Evolutionary conservation across 2,113 vertebrate species (phyloP).

Genomic region (Tachysurus vachellii): DNA sequence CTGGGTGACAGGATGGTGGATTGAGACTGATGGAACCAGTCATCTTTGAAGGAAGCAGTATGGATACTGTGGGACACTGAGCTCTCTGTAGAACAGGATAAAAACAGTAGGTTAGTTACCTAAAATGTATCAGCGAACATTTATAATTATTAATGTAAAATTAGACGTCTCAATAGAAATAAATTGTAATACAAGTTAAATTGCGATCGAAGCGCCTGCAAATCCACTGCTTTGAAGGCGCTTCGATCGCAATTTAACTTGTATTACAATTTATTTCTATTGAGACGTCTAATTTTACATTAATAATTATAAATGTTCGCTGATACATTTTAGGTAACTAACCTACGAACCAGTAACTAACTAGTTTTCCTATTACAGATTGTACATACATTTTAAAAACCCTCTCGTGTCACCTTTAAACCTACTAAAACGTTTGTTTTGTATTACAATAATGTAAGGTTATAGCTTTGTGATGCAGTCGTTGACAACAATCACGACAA

Average conservation of each 20-base stretch:
- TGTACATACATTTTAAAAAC: neutral
- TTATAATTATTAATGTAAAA: too few relatives aligned
- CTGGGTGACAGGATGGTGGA: slow-evolving; percentile 26
- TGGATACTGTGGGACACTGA: slow-evolving; percentile 74
- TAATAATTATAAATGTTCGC: too few relatives aligned
- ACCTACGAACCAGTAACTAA: neutral
- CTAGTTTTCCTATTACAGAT: neutral
- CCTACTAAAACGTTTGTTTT: neutral
- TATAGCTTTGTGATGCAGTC: neutral
- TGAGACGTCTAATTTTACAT: too few relatives aligned
- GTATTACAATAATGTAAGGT: neutral
- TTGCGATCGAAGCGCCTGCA: too few relatives aligned
- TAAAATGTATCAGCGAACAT: too few relatives aligned
- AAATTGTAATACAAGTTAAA: too few relatives aligned
- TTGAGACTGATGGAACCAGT: slow-evolving; percentile 70
- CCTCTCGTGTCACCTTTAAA: neutral
- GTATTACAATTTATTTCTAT: too few relatives aligned
- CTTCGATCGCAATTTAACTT: too few relatives aligned
- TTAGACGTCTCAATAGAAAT: too few relatives aligned
- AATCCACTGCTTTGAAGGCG: neutral
- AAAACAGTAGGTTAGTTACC: neutral
- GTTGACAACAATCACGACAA: neutral
- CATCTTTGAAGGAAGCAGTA: slow-evolving; percentile 69
- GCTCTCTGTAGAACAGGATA: slow-evolving; percentile 71
- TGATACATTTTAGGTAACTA: too few relatives aligned